phyloP scores from a whole-genome alignment of 2,888 invertebrate species.

The Ecdyonurus torrentis region DNA sequence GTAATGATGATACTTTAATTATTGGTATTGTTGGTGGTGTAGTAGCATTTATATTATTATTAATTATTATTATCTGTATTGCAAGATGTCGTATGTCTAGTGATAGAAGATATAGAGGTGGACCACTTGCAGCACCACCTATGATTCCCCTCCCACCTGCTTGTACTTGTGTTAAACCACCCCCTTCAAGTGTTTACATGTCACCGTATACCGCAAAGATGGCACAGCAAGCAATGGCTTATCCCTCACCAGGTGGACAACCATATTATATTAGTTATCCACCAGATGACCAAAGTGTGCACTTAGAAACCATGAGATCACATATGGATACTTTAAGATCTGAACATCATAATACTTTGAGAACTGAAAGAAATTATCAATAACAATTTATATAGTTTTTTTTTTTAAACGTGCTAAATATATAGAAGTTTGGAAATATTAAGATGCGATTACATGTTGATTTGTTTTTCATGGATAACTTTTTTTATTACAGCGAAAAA shows the following conservation, averaged over 20 bases:
- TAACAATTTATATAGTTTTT: too few relatives aligned
- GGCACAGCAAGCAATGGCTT: not conserved
- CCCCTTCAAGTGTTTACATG: conserved; percentile 16
- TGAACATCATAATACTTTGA: too few relatives aligned
- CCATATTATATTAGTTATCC: conserved; percentile 1
- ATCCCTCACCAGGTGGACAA: not conserved
- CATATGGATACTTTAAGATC: not conserved
- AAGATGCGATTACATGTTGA: too few relatives aligned
- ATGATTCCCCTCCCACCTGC: conserved; percentile 22
- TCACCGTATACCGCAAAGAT: not conserved
- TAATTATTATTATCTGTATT: conserved; percentile 78
- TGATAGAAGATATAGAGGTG: conserved; percentile 41
- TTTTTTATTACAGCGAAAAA: too few relatives aligned
- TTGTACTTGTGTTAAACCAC: conserved; percentile 36
- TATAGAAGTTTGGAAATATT: too few relatives aligned
- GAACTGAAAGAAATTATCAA: too few relatives aligned
- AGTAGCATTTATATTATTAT: conserved; percentile 74
- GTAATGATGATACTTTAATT: conserved; percentile 81
- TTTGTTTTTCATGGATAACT: too few relatives aligned
- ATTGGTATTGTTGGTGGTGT: conserved; percentile 90
- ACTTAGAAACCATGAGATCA: not conserved
- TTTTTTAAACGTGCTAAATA: too few relatives aligned
- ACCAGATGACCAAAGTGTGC: not conserved
- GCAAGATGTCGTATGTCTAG: conserved; percentile 53
- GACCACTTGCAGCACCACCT: conserved; percentile 36